Percentiles rank a stretch among this genome's conserved stretches.
These are phyloP conservation scores for Dioctria linearis DNA, from an alignment of 2,888 invertebrate genomes.

Conservation along the genomic window DNA sequence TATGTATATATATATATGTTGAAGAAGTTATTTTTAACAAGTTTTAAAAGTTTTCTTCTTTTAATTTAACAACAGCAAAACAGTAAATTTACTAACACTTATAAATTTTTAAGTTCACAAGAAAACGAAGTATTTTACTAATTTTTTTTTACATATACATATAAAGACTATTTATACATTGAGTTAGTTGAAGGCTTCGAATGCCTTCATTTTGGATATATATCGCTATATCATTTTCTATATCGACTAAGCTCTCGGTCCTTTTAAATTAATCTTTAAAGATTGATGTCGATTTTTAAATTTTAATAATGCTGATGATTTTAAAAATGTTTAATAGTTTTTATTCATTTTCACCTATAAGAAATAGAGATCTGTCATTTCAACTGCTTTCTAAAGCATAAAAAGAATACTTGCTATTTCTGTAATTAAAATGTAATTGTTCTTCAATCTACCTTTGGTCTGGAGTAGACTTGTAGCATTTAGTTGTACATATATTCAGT, in stretches of 20 bases:
- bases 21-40: constrained; percentile 15
- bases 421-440: too few relatives aligned
- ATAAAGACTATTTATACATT: not conserved
- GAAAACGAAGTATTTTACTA: not conserved
- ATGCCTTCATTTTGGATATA: constrained; percentile 8
- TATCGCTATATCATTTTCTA: constrained; percentile 24
- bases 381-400: too few relatives aligned
- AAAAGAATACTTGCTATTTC: too few relatives aligned
- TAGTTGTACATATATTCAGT: too few relatives aligned
- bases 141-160: constrained; percentile 10
- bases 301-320: too few relatives aligned
- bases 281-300: too few relatives aligned
- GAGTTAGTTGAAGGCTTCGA: not conserved
- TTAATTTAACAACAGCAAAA: constrained; percentile 4
- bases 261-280: too few relatives aligned
- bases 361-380: too few relatives aligned
- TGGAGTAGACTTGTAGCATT: too few relatives aligned
- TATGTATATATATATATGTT: not conserved
- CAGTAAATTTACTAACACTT: not conserved
- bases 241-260: not conserved
- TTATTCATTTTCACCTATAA: too few relatives aligned
- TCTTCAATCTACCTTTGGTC: too few relatives aligned
- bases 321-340: too few relatives aligned
- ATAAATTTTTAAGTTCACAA: constrained; percentile 1
- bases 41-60: not conserved